Percentiles rank a stretch among this genome's conserved stretches.
These are phyloP conservation scores for Porites divaricata DNA, from an alignment of 92 coral and sea anemone species.

Conservation along the genomic window DNA sequence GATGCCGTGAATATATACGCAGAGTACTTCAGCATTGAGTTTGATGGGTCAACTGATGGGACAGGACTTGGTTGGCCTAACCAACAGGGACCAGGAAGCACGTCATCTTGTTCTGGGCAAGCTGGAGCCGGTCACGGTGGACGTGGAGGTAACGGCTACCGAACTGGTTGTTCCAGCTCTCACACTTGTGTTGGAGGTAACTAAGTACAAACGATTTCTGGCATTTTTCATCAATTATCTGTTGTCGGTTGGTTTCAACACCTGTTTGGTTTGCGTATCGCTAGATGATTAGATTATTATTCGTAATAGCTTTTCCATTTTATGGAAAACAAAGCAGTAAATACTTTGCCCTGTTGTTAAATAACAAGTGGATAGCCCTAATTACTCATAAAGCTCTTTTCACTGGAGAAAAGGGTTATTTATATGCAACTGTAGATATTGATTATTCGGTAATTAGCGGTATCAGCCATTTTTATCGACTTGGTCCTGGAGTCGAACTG, in stretches of 20 bases:
- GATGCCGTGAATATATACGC: conserved; percentile 74
- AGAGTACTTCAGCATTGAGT: conserved; percentile 77
- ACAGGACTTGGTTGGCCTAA: conserved; percentile 77
- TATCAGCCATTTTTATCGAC: too few relatives aligned
- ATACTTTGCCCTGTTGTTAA: too few relatives aligned
- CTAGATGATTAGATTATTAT: too few relatives aligned
- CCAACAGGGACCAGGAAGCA: conserved; percentile 73
- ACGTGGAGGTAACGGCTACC: conserved; percentile 77
- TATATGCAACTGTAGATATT: too few relatives aligned
- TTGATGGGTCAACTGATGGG: conserved; percentile 71
- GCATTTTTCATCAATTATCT: neutral
- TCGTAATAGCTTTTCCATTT: too few relatives aligned
- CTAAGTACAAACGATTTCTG: neutral
- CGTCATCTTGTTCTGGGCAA: conserved; percentile 40
- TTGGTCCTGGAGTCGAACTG: too few relatives aligned
- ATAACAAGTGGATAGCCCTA: too few relatives aligned
- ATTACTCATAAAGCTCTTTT: too few relatives aligned
- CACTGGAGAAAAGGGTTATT: too few relatives aligned
- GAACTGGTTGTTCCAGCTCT: conserved; percentile 4
- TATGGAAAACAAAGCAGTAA: too few relatives aligned
- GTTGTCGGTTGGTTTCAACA: neutral
- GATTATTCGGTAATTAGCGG: too few relatives aligned
- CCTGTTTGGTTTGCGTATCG: too few relatives aligned
- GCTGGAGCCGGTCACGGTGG: conserved; percentile 99
- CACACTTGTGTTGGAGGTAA: neutral